Percentiles rank a stretch among this genome's conserved stretches.
These are phyloP conservation scores for Drosophila subobscura DNA, from an alignment of 1,140 invertebrate genomes.

Conservation along the genomic window DNA sequence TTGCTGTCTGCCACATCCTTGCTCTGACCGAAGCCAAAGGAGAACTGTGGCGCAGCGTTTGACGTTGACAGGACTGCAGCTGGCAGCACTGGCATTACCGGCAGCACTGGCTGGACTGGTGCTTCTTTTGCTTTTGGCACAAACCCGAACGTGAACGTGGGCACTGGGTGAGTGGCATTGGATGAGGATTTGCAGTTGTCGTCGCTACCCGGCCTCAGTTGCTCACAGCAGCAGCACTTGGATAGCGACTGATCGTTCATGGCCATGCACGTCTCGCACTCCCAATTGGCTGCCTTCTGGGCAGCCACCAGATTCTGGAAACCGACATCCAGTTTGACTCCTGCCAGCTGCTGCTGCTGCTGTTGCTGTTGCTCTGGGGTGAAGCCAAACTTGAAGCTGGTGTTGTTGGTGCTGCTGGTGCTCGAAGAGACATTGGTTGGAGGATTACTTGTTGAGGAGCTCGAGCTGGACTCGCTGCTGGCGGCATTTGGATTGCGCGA, in stretches of 20 bases:
- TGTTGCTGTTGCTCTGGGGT: neutral
- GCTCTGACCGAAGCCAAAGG: constrained; percentile 14
- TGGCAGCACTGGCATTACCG: neutral
- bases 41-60: neutral
- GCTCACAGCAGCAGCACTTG: constrained; percentile 89
- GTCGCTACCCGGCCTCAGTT: constrained; percentile 85
- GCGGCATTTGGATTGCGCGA: constrained; percentile 44
- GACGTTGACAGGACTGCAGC: neutral
- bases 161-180: constrained; percentile 80
- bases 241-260: constrained; percentile 85
- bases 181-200: constrained; percentile 14
- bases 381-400: constrained; percentile 45
- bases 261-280: constrained; percentile 88
- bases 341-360: neutral
- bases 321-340: constrained; percentile 53
- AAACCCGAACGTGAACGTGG: constrained; percentile 84
- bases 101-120: constrained; percentile 1
- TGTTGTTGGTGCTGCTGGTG: constrained; percentile 63
- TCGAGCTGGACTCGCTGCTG: constrained; percentile 8
- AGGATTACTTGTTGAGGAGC: neutral
- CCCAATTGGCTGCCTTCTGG: constrained; percentile 85
- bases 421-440: constrained; percentile 18
- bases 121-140: constrained; percentile 68
- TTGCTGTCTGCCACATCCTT: constrained; percentile 25
- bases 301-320: constrained; percentile 75